Conservation (phyloP, 2,888 invertebrate genomes). For the Alentia gelatinosa region DNA sequence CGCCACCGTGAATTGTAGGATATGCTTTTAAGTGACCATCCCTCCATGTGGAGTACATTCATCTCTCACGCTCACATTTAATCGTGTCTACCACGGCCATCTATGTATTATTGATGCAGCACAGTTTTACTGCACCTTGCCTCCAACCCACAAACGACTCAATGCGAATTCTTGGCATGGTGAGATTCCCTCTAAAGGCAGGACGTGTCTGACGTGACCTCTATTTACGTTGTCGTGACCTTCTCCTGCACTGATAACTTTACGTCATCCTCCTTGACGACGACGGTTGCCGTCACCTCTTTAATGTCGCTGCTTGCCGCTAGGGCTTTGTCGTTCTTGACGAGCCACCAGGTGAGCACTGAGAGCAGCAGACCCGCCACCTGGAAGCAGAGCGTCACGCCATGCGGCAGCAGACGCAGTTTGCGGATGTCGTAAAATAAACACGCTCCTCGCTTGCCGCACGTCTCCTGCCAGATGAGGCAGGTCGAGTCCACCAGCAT, state of each 20-base stretch:
- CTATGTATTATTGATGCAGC: too few species aligned
- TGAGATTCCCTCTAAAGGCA: too few species aligned
- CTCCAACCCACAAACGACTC: too few species aligned
- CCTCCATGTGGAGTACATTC: too few species aligned
- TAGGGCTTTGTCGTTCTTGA: neutral
- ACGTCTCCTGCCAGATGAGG: slow-evolving; percentile 63
- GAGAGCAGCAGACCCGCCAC: slow-evolving; percentile 5
- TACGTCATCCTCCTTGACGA: neutral
- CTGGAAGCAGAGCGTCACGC: slow-evolving; percentile 56
- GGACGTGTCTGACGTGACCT: too few species aligned
- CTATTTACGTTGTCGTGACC: neutral
- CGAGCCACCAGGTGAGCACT: slow-evolving; percentile 39
- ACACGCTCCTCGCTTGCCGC: slow-evolving; percentile 58
- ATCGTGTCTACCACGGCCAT: too few species aligned
- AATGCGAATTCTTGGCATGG: too few species aligned
- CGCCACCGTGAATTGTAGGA: too few species aligned
- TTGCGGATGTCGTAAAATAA: slow-evolving; percentile 62
- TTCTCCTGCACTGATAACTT: neutral
- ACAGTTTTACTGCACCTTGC: too few species aligned
- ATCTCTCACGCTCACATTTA: too few species aligned
- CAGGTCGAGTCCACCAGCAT: slow-evolving; percentile 62
- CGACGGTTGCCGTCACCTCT: neutral
- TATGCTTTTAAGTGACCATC: too few species aligned
- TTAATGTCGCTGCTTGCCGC: neutral
- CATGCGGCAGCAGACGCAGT: slow-evolving; percentile 56